Base-by-base conservation (phyloP, 2,888 invertebrate species). In the Pegoplata infirma region DNA sequence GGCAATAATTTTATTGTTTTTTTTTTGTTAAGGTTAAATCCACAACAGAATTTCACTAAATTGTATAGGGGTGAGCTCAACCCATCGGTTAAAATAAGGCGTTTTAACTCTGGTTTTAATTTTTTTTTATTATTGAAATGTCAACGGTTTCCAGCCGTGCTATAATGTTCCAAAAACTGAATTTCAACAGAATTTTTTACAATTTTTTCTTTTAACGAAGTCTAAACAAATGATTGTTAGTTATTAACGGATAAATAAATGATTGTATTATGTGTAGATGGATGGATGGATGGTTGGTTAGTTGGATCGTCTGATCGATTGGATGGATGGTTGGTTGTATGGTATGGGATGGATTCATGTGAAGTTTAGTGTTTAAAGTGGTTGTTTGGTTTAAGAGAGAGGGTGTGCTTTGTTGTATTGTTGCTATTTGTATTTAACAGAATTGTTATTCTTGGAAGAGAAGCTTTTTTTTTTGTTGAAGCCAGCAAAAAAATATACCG, bases 361-460 rank as follows among this genome's bases (percentile, higher is more conserved):
- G 8, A 19, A 14, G 36, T 58, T 23, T 5, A 23, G 14, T 25
- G 44, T 21, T 44, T 21, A 40, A 58, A 23, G 8, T 44, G 40
- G 40, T 40, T 40, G n/a, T 14, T 3, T 58, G 23, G 8, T 7
- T 53, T 12, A 28, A 25, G 28, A 25, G 28, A 71, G 46, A 14
- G 51, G 40, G 68, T 58, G 68, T 58, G 8, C 12, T 49, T 16
- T 51, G 40, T n/a, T 51, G 40, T n/a, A 16, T 69, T 58, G 36
- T 58, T 32, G 8, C 46, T 61, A 53, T 55, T 8, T 16, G 17
- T 47, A 6, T 25, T 25, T 16, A 71, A 28, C 49, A 12, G 25
- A 72, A 67, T 49, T 71, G 8, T 47, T 53, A 61, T 78, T 78
- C 74, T 64, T 12, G 44, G 69, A 74, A 74, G 47, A 49, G 51